Base-by-base conservation (phyloP, 64 coral and sea anemone species). In the Acropora yongei region DNA sequence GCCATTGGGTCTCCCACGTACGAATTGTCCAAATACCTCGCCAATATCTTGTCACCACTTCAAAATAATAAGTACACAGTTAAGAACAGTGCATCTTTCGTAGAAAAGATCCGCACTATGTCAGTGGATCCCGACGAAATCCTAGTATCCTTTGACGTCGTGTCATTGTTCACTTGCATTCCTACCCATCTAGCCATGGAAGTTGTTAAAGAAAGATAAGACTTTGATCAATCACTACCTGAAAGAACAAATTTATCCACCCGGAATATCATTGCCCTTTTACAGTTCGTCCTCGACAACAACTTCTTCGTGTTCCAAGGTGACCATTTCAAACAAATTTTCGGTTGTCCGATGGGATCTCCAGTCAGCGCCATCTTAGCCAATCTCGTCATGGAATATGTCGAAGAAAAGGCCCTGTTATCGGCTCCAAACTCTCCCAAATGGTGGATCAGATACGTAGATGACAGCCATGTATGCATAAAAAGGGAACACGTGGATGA, bases 31-130 rank as follows among this genome's bases (percentile, higher is more conserved):
- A 88, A 88, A 88, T 93, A 88, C 65, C 65, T 88, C 48, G 87
- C 73, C 55, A 69, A 84, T 2, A 86, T 95, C 80, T 41, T 90
- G 40, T 72, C 81, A 44, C 93, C 93, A 13, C 80, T 90, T 79
- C 87, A 47, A 47, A 86, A 86, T 13, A 86, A 86, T 68, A 86
- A 86, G 66, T 71, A 86, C 83, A 88, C 87, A 60, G 49, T 88
- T 49, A 88, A 88, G 87, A 77, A 88, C 49, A 88, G 73, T 77
- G 30, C 73, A 61, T 77, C 87, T 44, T 88, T 88, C 44, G 30
- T 78, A 60, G 73, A 88, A 88, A 88, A 57, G 73, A 88, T 77
- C 73, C 86, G 73, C 49, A 69, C 6, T 45, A 13, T 71, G 9
- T 86, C 85, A 87, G 18, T 87, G n/a, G 68, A 75, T 74, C 69